A percentile compares a stretch with the other conserved stretches of the same genome.
Evolutionary conservation across 2,113 vertebrate species (phyloP).

Genomic region (Amphiprion percula): DNA sequence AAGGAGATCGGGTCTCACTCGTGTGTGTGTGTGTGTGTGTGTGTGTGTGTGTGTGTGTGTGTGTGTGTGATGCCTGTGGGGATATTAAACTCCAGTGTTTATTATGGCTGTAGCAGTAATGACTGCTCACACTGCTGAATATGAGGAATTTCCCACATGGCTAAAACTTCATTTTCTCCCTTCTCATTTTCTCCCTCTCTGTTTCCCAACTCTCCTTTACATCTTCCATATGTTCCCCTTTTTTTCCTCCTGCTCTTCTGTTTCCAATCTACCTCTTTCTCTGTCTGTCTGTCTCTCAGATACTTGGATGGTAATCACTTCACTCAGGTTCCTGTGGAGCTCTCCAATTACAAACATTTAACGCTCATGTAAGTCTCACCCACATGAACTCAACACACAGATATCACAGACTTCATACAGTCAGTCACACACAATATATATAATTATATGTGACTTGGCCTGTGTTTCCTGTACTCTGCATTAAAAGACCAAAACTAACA

Average conservation of each 20-base stretch:
- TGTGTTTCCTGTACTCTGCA: conserved; percentile 15
- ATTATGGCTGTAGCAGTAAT: conserved; percentile 74
- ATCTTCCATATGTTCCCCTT: conserved; percentile 25
- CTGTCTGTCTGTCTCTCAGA: conserved; percentile 76
- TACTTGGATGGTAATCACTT: conserved; percentile 99
- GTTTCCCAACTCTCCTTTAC: conserved; percentile 13
- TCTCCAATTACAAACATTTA: conserved; percentile 97
- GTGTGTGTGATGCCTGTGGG: conserved; percentile 55
- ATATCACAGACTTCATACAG: conserved; percentile 3
- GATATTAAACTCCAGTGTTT: conserved; percentile 76
- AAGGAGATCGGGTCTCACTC: conserved; percentile 33
- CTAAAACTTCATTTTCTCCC: conserved; percentile 64
- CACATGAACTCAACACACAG: conserved; percentile 8
- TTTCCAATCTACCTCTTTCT: neutral
- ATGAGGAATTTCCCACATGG: conserved; percentile 78
- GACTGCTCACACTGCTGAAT: conserved; percentile 72
- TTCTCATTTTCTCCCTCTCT: conserved; percentile 39
- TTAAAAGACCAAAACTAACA: conserved; percentile 56
- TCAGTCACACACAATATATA: neutral
- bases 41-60: conserved; percentile 30
- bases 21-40: conserved; percentile 33
- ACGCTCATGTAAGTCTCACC: conserved; percentile 95
- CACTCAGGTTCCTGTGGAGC: conserved; percentile 95
- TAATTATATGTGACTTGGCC: conserved; percentile 24
- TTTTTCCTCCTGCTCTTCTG: neutral